These are phyloP conservation scores for Marmota monax DNA, from an alignment of 2,113 vertebrate species.

Conservation along the genomic window DNA sequence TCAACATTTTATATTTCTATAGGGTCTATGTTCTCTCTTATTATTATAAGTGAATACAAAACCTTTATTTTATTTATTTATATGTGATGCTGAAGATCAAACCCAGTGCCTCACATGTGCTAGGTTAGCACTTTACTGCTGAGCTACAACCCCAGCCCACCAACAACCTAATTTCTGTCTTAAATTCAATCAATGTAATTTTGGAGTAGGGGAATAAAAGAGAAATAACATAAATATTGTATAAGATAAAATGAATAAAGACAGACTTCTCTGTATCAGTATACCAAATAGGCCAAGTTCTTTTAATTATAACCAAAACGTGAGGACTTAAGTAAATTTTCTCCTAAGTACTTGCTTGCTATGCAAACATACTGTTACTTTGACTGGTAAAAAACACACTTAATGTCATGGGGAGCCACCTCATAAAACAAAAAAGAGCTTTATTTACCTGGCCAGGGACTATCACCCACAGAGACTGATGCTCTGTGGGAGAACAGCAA, in stretches of 20 bases:
- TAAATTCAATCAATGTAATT: not conserved
- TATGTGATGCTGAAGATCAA: too few species aligned
- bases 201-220: not conserved
- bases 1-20: not conserved
- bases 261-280: not conserved
- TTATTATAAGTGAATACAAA: not conserved
- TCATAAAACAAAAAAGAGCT: too few species aligned
- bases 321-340: not conserved
- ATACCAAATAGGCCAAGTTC: not conserved
- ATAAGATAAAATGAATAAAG: not conserved
- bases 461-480: too few species aligned
- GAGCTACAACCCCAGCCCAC: too few species aligned
- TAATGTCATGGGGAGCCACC: too few species aligned
- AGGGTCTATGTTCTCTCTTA: not conserved
- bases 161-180: not conserved
- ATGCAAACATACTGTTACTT: not conserved
- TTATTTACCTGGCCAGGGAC: too few species aligned
- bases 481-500: too few species aligned
- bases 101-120: too few species aligned
- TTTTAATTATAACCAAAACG: not conserved
- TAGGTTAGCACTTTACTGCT: too few species aligned
- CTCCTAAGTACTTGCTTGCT: not conserved
- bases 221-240: not conserved
- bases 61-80: too few species aligned
- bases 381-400: not conserved